Evolutionary conservation across 2,797 vertebrate species (phyloP).

Genomic region (Pagetopsis macropterus): DNA sequence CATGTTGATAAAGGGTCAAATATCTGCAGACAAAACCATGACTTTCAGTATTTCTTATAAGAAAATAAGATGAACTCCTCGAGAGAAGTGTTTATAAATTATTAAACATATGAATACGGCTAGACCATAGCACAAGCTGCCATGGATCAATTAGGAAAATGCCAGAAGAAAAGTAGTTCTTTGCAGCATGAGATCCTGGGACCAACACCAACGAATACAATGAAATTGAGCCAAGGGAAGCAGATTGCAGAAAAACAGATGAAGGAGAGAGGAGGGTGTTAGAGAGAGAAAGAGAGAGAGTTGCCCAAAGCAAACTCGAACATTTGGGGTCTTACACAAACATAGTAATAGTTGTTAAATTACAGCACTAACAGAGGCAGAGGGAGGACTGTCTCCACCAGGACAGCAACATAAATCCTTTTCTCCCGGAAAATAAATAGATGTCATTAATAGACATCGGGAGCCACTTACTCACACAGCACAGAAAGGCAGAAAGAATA

Average conservation of each 20-base stretch:
- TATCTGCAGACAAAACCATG: slow-evolving; percentile 31
- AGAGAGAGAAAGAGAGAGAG: slow-evolving; percentile 12
- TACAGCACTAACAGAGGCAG: slow-evolving; percentile 56
- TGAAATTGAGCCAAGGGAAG: slow-evolving; percentile 59
- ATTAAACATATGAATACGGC: slow-evolving; percentile 67
- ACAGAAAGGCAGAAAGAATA: slow-evolving; percentile 26
- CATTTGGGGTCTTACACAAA: slow-evolving; percentile 75
- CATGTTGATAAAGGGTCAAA: slow-evolving; percentile 21
- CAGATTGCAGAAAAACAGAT: slow-evolving; percentile 51
- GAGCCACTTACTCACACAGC: slow-evolving; percentile 56
- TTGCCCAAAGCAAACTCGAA: slow-evolving; percentile 61
- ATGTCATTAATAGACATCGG: slow-evolving; percentile 70
- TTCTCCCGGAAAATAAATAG: slow-evolving; percentile 71
- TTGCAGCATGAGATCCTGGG: slow-evolving; percentile 65
- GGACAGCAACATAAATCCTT: slow-evolving; percentile 68
- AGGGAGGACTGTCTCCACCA: slow-evolving; percentile 58
- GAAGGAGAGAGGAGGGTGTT: slow-evolving; percentile 43
- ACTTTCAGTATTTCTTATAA: slow-evolving; percentile 36
- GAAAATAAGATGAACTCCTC: slow-evolving; percentile 48
- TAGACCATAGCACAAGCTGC: slow-evolving; percentile 49
- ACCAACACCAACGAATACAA: slow-evolving; percentile 64
- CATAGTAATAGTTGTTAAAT: slow-evolving; percentile 76
- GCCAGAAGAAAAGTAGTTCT: slow-evolving; percentile 70
- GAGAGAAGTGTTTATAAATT: slow-evolving; percentile 66
- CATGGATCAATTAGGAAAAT: slow-evolving; percentile 78